Base-by-base conservation (phyloP, 2,888 invertebrate genomes). In the Ophion ellenae region DNA sequence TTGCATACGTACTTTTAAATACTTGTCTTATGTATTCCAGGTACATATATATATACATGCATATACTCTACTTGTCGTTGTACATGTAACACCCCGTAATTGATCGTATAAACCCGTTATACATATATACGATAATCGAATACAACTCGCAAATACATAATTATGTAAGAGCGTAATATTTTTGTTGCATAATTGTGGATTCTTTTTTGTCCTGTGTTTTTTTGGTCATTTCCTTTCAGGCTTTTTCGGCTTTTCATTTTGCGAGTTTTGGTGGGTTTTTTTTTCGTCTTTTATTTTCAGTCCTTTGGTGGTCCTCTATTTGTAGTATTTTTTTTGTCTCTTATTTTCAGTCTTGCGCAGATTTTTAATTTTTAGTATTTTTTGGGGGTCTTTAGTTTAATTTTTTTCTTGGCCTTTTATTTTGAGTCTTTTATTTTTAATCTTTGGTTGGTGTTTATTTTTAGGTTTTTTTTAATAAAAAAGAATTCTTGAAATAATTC, bases 11-110 rank as follows among this genome's bases (percentile, higher is more conserved):
- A 53, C 47, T 70, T 17, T 53, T 24, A 53, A 11, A 70, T 71
- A 71, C 57, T 57, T 14, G 11, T n/a, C 47, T 83, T 79, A 64
- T 79, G 57, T 75, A 81, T 85, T 85, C 69, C 82, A 85, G 85
- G 85, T 82, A 78, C 74, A 47, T 47, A 47, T 47, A 47, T 47
- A 14, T 47, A 47, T 47, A 47, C 10, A 47, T 14, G 10, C 10
- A 47, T 47, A 47, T 11, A 47, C 70, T 66, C 47, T 73, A 61
- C 20, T 76, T 78, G 63, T 80, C 71, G 59, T 61, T 77, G 76
- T 63, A 66, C 59, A 77, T 67, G 47, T 61, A 14, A 61, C 24
- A 61, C 61, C 24, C n/a, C 61, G 61, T 61, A 75, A 61, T 71
- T 70, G 64, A 78, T 17, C 45, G 32, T 73, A 71, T 47, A 32